Conservation (phyloP, 2,113 vertebrate genomes). For the Halichoerus grypus region DNA sequence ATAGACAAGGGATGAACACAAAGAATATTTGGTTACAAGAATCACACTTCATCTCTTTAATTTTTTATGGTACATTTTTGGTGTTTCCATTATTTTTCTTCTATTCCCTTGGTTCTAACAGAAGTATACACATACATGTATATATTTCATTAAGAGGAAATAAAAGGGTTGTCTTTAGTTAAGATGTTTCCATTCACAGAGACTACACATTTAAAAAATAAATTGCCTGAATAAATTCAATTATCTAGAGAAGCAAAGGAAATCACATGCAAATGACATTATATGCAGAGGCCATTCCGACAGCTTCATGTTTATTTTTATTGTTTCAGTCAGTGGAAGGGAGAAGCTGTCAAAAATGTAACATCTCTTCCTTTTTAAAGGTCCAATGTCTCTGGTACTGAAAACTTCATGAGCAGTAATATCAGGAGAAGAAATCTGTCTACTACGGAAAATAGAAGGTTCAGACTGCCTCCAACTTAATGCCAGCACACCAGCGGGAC, state of each 20-base stretch:
- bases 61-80: conserved; percentile 72
- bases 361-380: conserved; percentile 62
- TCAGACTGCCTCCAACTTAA: neutral
- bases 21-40: conserved; percentile 79
- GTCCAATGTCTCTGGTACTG: neutral
- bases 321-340: conserved; percentile 55
- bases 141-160: conserved; percentile 72
- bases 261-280: conserved; percentile 77
- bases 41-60: conserved; percentile 73
- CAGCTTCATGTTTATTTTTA: conserved; percentile 76
- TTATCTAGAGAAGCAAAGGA: conserved; percentile 75
- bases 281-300: conserved; percentile 46
- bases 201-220: conserved; percentile 74
- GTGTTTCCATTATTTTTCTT: conserved; percentile 73
- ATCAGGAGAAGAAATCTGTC: conserved; percentile 56
- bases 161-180: conserved; percentile 70
- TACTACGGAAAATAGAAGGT: neutral
- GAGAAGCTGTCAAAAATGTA: conserved; percentile 55
- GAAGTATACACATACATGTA: conserved; percentile 3
- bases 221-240: conserved; percentile 80
- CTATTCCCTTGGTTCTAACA: conserved; percentile 60
- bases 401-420: conserved; percentile 39
- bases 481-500: neutral
- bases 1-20: conserved; percentile 70
- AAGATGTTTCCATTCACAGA: conserved; percentile 68